phyloP scores from a whole-genome alignment of 2,113 vertebrate species.

The Azemiops feae region DNA sequence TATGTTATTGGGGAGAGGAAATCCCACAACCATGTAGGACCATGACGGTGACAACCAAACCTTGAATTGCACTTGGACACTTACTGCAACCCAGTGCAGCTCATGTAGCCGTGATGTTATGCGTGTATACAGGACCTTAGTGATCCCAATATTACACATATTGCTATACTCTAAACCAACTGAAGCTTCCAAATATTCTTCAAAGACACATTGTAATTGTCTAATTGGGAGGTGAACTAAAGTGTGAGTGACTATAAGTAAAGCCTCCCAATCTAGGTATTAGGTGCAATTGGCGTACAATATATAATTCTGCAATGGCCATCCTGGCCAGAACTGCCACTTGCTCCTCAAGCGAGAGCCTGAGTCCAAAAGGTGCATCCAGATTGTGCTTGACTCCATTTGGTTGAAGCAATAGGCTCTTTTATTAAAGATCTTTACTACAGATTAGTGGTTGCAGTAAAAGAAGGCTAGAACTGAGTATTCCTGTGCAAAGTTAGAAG shows the following conservation, averaged over 20 bases:
- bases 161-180: background rate
- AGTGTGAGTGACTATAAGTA: background rate
- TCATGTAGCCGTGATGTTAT: background rate
- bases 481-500: too few relatives aligned
- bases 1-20: background rate
- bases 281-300: background rate
- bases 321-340: too few relatives aligned
- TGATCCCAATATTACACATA: background rate
- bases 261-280: background rate
- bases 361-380: too few relatives aligned
- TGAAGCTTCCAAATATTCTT: background rate
- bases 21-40: background rate
- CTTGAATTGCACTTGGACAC: background rate
- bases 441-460: too few relatives aligned
- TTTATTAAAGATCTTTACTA: too few relatives aligned
- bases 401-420: too few relatives aligned
- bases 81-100: background rate
- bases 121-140: background rate
- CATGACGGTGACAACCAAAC: background rate
- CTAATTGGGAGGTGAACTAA: background rate
- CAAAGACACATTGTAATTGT: background rate
- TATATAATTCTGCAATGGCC: background rate
- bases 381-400: too few relatives aligned
- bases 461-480: too few relatives aligned
- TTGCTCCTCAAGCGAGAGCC: too few relatives aligned